Base-by-base conservation (phyloP, 2,888 invertebrate species). In the Dendrolimus houi region DNA sequence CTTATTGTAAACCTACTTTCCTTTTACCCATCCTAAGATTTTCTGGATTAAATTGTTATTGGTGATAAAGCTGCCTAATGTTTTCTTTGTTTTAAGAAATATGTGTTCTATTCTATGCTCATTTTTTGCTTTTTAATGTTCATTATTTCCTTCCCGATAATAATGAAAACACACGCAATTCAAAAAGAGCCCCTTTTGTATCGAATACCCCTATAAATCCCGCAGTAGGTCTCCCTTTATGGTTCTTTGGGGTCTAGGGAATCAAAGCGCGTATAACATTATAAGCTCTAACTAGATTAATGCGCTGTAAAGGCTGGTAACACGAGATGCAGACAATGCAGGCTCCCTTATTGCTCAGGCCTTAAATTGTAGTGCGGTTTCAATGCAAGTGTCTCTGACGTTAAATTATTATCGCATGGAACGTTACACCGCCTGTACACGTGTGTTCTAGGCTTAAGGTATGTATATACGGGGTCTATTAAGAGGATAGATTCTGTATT, bases 281-380 rank as follows among this genome's bases (percentile, higher is more conserved):
- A 70, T 59, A 62, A 64, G 63, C 67, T 71, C 67, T 72, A 76
- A 75, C 77, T 81, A 77, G 75, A 77, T 75, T 76, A 73, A 74
- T 68, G 75, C 72, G 67, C 69, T 76, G 78, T 80, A 79, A 80
- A 87, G 79, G 75, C 81, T 77, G 74, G 85, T 87, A 89, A 87
- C 85, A 74, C 76, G 83, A 88, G 83, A 81, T 74, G 74, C 81
- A 81, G 81, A 87, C 83, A 85, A 87, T 85, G 81, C 81, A 72
- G 79, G 79, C 81, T 83, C 85, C 86, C 85, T 87, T 90, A 89
- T 87, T 85, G 85, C 88, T 82, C 75, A 75, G 87, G 84, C 84
- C 87, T 87, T 90, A 90, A 89, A 89, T 90, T 85, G 88, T 84
- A 74, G 72, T 80, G 85, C 71, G 88, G 89, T 87, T 87, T 87